Percentiles rank a stretch among this genome's conserved stretches.
Evolutionary conservation across 2,888 invertebrate species (phyloP).

Genomic region (Hybos culiciformis): DNA sequence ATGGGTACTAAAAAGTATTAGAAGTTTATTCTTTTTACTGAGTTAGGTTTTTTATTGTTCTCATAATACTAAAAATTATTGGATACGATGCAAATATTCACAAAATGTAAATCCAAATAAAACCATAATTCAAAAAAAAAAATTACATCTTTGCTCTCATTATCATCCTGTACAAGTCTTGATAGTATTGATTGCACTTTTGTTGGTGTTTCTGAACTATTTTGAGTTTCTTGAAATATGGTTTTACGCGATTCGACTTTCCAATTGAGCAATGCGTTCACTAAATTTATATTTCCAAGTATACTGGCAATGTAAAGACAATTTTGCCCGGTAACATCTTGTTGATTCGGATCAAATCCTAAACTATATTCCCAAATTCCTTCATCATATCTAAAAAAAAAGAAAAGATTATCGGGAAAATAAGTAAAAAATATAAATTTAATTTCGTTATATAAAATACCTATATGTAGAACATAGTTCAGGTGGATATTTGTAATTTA

Average conservation of each 20-base stretch:
- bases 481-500: constrained; percentile 70
- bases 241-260: constrained; percentile 34
- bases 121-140: no score
- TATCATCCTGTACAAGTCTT: no score
- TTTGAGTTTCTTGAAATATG: constrained; percentile 20
- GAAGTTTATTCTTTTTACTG: no score
- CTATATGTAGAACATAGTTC: constrained; percentile 47
- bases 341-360: constrained; percentile 86
- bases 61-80: no score
- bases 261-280: constrained; percentile 62
- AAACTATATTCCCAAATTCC: constrained; percentile 71
- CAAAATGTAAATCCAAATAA: no score
- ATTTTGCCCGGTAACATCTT: constrained; percentile 81
- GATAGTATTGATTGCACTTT: no score
- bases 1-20: no score
- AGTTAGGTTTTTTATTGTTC: no score
- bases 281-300: constrained; percentile 64
- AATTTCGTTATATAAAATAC: constrained; percentile 31
- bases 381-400: constrained; percentile 44
- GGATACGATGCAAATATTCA: no score
- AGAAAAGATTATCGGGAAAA: neutral
- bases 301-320: constrained; percentile 81
- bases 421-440: no score
- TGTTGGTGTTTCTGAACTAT: constrained; percentile 35
- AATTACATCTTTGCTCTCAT: no score